These are phyloP conservation scores for Heliothis subflexa DNA, from an alignment of 1,140 invertebrate species.

Conservation along the genomic window DNA sequence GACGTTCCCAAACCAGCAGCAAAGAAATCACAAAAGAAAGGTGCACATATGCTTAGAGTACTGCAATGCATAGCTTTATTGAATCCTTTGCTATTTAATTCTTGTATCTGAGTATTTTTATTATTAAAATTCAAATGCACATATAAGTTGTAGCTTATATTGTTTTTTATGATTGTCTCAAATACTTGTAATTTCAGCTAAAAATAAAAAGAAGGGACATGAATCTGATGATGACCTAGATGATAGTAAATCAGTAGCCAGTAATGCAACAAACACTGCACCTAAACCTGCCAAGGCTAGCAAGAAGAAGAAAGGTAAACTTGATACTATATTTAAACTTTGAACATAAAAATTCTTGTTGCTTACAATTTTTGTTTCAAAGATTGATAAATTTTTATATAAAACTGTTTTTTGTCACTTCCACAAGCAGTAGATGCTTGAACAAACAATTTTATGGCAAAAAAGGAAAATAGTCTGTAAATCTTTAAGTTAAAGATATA, in stretches of 20 bases:
- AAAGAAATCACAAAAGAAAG: conserved; percentile 86
- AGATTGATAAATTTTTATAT: not conserved
- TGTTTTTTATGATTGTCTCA: not conserved
- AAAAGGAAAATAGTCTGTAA: no score
- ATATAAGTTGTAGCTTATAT: not conserved
- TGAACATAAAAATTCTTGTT: no score
- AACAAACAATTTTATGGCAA: no score
- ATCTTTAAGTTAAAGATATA: no score
- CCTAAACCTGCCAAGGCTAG: conserved; percentile 69
- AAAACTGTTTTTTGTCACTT: no score
- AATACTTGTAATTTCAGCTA: conserved; percentile 56
- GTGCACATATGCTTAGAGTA: conserved; percentile 58
- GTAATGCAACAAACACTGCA: conserved; percentile 68
- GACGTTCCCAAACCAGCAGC: conserved; percentile 76
- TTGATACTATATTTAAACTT: not conserved
- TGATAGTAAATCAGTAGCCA: conserved; percentile 68
- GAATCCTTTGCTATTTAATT: no score
- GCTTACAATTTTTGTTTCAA: not conserved
- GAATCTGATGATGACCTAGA: conserved; percentile 79
- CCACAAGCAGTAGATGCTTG: no score
- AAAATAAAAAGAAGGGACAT: conserved; percentile 76
- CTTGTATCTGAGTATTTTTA: no score
- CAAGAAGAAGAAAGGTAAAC: conserved; percentile 83
- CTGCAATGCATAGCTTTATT: not conserved
- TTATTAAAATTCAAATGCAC: not conserved